These are phyloP conservation scores for Octodon degus DNA, from an alignment of 2,113 vertebrate species.

Conservation along the genomic window DNA sequence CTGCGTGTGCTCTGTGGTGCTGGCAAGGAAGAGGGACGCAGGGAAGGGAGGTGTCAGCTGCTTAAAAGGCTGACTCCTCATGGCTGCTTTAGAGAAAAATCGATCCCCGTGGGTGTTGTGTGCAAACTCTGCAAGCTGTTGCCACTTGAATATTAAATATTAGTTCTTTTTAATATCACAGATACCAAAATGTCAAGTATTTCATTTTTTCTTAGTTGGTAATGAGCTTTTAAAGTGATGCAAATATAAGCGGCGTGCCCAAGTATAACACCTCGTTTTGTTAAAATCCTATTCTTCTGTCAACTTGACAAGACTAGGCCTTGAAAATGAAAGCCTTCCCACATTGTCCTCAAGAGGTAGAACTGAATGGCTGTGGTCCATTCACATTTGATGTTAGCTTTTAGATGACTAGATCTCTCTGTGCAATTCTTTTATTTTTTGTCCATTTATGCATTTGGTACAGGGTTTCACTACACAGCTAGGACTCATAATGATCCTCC, in stretches of 20 bases:
- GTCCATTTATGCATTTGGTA: too few species aligned
- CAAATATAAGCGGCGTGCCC: slow-evolving; percentile 66
- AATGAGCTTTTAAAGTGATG: slow-evolving; percentile 72
- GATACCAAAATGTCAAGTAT: slow-evolving; percentile 81
- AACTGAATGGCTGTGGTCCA: slow-evolving; percentile 15
- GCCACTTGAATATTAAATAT: slow-evolving; percentile 87
- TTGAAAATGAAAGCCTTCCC: slow-evolving; percentile 40
- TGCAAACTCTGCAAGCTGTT: slow-evolving; percentile 86
- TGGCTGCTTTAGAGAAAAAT: slow-evolving; percentile 84
- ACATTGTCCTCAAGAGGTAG: background rate
- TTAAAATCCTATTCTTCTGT: slow-evolving; percentile 8
- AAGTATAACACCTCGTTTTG: slow-evolving; percentile 38
- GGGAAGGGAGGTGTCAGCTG: slow-evolving; percentile 75
- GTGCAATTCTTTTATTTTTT: background rate
- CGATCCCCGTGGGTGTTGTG: slow-evolving; percentile 82
- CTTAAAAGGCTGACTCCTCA: slow-evolving; percentile 82
- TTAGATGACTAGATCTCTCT: background rate
- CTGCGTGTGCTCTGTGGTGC: slow-evolving; percentile 34
- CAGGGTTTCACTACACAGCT: too few species aligned
- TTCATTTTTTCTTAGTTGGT: slow-evolving; percentile 62
- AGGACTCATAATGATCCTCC: too few species aligned
- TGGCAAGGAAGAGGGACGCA: slow-evolving; percentile 65
- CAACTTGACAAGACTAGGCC: slow-evolving; percentile 10
- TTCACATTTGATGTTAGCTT: slow-evolving; percentile 28
- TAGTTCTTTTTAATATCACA: slow-evolving; percentile 79